phyloP scores from a whole-genome alignment of 2,888 invertebrate species.

The Pyrochroa serraticornis region DNA sequence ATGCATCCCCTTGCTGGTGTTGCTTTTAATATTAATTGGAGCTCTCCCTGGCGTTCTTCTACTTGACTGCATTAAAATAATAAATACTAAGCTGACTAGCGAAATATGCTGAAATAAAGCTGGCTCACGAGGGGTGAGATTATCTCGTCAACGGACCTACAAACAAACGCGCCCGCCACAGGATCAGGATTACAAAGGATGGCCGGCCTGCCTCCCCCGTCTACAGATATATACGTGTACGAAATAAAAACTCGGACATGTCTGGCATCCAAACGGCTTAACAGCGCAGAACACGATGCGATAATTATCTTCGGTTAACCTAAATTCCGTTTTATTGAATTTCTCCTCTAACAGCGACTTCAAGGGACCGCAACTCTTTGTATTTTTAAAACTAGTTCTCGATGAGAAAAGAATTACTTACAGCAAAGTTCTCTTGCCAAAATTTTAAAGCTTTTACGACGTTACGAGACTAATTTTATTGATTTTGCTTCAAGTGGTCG shows the following conservation, averaged over 20 bases:
- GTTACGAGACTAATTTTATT: no score
- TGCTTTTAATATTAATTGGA: conserved; percentile 17
- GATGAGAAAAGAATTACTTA: no score
- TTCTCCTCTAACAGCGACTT: no score
- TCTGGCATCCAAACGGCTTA: conserved; percentile 14
- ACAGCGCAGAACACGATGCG: not conserved
- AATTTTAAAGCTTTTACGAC: no score
- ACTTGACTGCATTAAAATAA: conserved; percentile 28
- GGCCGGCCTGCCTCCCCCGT: conserved; percentile 14
- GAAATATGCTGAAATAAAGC: conserved; percentile 29
- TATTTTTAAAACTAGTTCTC: no score
- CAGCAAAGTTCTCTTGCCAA: no score
- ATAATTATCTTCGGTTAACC: not conserved
- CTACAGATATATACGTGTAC: conserved; percentile 26
- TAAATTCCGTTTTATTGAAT: not conserved
- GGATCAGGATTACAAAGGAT: conserved; percentile 32
- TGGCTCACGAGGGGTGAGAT: conserved; percentile 20
- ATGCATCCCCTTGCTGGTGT: conserved; percentile 7
- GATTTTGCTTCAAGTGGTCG: no score
- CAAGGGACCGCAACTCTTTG: not conserved
- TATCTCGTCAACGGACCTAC: conserved; percentile 30
- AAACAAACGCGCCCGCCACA: conserved; percentile 25
- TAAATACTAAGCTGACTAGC: conserved; percentile 28
- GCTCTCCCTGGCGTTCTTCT: conserved; percentile 7
- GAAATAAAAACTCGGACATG: conserved; percentile 25